Conservation (phyloP, 2,888 invertebrate genomes). For the Amorpha juglandis region DNA sequence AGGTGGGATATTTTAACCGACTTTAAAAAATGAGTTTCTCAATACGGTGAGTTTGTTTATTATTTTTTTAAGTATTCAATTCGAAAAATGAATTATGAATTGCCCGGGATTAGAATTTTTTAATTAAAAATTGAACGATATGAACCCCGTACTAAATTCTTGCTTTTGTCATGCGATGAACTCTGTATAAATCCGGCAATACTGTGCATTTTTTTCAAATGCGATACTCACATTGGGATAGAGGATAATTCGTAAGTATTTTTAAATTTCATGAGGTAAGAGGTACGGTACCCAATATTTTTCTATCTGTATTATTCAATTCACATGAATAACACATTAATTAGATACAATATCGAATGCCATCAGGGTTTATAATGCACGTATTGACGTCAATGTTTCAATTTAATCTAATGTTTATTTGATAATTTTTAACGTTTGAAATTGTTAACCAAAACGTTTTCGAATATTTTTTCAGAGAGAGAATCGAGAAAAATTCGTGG, state of each 20-base stretch:
- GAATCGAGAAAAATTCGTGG: too few species aligned
- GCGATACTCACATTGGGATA: not conserved
- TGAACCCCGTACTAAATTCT: too few species aligned
- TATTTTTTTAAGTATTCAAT: too few species aligned
- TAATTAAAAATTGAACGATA: too few species aligned
- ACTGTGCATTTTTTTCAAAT: not conserved
- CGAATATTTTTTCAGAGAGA: not conserved
- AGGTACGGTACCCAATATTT: not conserved
- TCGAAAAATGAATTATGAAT: too few species aligned
- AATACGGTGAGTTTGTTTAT: too few species aligned
- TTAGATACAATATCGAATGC: not conserved
- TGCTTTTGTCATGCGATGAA: too few species aligned
- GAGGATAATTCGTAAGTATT: not conserved
- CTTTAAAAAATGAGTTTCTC: too few species aligned
- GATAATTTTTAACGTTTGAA: not conserved
- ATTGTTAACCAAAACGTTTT: not conserved
- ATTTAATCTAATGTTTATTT: not conserved
- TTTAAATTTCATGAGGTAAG: conserved; percentile 6
- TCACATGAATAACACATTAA: conserved; percentile 16
- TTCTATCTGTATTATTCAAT: conserved; percentile 9
- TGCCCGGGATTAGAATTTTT: too few species aligned
- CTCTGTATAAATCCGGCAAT: too few species aligned
- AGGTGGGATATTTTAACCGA: too few species aligned
- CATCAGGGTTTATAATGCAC: conserved; percentile 1
- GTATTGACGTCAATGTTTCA: conserved; percentile 7